Base-by-base conservation (phyloP, 2,797 vertebrate species). In the Spinus pinus region DNA sequence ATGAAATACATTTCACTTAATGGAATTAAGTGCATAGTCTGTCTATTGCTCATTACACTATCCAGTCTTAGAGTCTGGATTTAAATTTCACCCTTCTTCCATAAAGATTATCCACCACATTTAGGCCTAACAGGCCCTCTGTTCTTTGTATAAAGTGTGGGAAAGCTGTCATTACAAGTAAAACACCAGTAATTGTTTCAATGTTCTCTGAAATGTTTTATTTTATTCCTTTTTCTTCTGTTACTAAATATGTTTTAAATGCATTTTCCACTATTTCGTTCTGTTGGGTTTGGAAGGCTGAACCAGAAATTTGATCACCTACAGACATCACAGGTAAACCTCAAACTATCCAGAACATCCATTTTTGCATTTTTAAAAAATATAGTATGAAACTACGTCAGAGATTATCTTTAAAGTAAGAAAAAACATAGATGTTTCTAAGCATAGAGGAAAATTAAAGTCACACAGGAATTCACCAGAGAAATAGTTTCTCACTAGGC, bases 1-100 rank as follows among this genome's bases (percentile, higher is more conserved):
- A 90, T 95, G 80, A 94, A 96, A 96, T 96, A 92, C 72, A 92
- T 93, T 81, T 90, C 74, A 86, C 50, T 93, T 95, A 93, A 92
- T 94, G 88, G 84, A 95, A 96, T 94, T 96, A 95, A 97, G 69
- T 56, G 49, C 91, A 86, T 85, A 91, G 94, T n/a, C 57, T 80
- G 65, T 88, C 74, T 95, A 62, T 58, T 93, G 92, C 72, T 78
- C 35, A 88, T 94, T 95, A 92, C 64, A 60, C 74, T 94, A 54
- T 72, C 85, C 81, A 88, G 65, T 81, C 83, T 86, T 95, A 31
- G 90, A 95, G 24, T 93, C 96, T 96, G 95, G 46, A 93, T 96
- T 96, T 94, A 90, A 89, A 88, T 90, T 90, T 95, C 77, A 80
- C 50, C 70, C 75, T 51, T 84, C 42, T 86, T 91, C 95, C 93